Evolutionary conservation across 2,888 invertebrate genomes (phyloP).

Genomic region (Yponomeuta sedellus): DNA sequence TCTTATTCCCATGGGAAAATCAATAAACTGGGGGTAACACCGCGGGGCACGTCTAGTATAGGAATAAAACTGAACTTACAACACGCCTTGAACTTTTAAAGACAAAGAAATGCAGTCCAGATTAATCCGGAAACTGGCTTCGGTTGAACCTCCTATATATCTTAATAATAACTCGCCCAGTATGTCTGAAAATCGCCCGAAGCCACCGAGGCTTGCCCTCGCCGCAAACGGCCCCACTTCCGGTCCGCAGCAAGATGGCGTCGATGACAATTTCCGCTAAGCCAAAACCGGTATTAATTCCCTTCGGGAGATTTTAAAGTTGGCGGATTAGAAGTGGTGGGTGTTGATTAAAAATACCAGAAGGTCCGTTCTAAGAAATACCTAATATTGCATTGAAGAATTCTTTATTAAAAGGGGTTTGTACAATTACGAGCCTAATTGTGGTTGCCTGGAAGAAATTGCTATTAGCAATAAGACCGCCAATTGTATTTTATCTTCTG

Average conservation of each 20-base stretch:
- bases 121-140: not conserved
- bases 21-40: no score
- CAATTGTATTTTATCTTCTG: no score
- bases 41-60: no score
- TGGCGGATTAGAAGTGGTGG: not conserved
- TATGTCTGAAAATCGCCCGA: slow-evolving; percentile 5
- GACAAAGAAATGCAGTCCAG: not conserved
- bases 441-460: no score
- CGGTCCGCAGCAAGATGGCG: slow-evolving; percentile 14
- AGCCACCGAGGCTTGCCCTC: not conserved
- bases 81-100: not conserved
- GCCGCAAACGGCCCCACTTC: slow-evolving; percentile 4
- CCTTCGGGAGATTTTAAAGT: slow-evolving; percentile 10
- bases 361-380: not conserved
- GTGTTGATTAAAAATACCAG: not conserved
- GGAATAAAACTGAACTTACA: not conserved
- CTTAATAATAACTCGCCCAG: not conserved
- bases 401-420: no score
- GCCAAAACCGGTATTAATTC: slow-evolving; percentile 13
- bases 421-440: no score
- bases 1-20: no score
- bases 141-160: not conserved
- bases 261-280: slow-evolving; percentile 18
- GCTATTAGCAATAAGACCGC: no score
- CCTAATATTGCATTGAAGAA: no score